phyloP scores from a whole-genome alignment of 1,140 invertebrate genomes.

The Brachionus calyciflorus region DNA sequence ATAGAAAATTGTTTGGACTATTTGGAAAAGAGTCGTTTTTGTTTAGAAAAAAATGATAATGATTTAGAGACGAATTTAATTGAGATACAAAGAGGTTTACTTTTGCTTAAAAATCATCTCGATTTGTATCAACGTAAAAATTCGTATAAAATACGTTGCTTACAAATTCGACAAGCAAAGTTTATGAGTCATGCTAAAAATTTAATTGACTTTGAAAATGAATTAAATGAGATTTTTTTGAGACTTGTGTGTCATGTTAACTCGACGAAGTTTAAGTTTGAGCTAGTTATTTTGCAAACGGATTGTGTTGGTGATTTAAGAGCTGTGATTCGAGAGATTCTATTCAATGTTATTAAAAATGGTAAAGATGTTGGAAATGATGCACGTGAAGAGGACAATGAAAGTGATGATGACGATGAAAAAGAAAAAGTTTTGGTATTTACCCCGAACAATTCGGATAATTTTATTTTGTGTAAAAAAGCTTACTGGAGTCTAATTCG shows the following conservation, averaged over 20 bases:
- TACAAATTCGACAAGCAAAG: constrained; percentile 68
- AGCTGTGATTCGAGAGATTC: constrained; percentile 63
- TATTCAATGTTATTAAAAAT: constrained; percentile 1
- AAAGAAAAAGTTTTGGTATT: not conserved
- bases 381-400: not conserved
- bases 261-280: constrained; percentile 53
- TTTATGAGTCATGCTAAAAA: constrained; percentile 71
- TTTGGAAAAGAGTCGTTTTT: not conserved
- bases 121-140: constrained; percentile 81
- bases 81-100: constrained; percentile 80
- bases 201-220: constrained; percentile 62
- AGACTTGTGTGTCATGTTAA: constrained; percentile 72
- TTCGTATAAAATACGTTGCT: constrained; percentile 66
- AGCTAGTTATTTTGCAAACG: constrained; percentile 67
- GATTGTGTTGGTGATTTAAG: constrained; percentile 83
- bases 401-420: no score
- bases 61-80: constrained; percentile 71
- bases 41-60: not conserved
- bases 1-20: constrained; percentile 67
- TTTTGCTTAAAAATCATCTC: constrained; percentile 82
- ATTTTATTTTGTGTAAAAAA: not conserved
- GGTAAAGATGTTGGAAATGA: not conserved
- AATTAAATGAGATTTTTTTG: constrained; percentile 63
- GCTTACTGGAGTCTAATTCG: constrained; percentile 1
- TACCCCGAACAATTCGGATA: not conserved